Conservation (phyloP, 2,797 vertebrate species). For the Sebastes nivosus region DNA sequence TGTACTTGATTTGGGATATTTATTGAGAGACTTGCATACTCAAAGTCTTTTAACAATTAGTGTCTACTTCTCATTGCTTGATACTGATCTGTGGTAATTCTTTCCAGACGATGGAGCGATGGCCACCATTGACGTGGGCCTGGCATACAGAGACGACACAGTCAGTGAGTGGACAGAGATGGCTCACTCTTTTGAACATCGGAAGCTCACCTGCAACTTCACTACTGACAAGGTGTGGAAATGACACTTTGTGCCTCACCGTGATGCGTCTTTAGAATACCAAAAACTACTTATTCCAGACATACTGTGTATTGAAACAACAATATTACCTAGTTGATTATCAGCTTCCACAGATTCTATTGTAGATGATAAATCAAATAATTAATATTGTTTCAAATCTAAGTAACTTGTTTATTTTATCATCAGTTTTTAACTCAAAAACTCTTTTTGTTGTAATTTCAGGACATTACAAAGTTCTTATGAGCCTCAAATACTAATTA, state of each 20-base stretch:
- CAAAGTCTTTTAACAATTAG: neutral
- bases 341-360: neutral
- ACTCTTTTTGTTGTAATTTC: neutral
- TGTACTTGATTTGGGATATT: neutral
- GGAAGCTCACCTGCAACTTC: slow-evolving; percentile 93
- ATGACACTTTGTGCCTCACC: neutral
- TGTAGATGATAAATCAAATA: neutral
- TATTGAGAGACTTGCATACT: neutral
- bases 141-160: slow-evolving; percentile 90
- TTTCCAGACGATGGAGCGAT: slow-evolving; percentile 87
- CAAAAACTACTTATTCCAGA: neutral
- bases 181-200: slow-evolving; percentile 89
- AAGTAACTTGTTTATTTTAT: neutral
- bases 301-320: neutral
- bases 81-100: neutral
- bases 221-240: slow-evolving; percentile 84
- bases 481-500: neutral
- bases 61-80: neutral
- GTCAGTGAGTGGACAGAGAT: slow-evolving; percentile 91
- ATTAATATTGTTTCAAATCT: neutral
- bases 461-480: neutral
- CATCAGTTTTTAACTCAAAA: neutral
- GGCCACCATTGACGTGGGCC: slow-evolving; percentile 88
- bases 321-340: neutral
- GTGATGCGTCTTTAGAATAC: neutral